Percentiles rank a stretch among this genome's conserved stretches.
Evolutionary conservation across 1,140 invertebrate species (phyloP).

Genomic region (Xylocopa sonorina): DNA sequence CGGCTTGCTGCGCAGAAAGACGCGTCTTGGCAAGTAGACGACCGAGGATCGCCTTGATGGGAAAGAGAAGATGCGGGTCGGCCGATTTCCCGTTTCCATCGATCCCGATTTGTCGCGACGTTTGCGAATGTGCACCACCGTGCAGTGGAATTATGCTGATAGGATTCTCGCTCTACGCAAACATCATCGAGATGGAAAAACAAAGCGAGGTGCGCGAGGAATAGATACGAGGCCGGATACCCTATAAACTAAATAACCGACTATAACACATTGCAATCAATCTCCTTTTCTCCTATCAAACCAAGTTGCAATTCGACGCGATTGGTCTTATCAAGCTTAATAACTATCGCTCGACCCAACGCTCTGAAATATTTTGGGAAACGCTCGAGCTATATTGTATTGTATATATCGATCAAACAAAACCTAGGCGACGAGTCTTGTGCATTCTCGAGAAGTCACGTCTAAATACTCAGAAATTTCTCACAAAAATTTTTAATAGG

Average conservation of each 20-base stretch:
- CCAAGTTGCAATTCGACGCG: no score
- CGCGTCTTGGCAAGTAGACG: constrained; percentile 52
- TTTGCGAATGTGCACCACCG: constrained; percentile 45
- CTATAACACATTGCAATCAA: neutral
- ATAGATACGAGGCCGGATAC: constrained; percentile 59
- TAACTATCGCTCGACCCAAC: no score
- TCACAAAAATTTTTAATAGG: constrained; percentile 20
- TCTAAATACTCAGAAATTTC: neutral
- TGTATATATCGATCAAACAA: constrained; percentile 42
- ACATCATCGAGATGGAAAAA: constrained; percentile 56
- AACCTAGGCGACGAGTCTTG: neutral
- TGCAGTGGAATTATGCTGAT: constrained; percentile 59
- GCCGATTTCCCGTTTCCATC: constrained; percentile 55
- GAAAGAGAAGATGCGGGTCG: constrained; percentile 43
- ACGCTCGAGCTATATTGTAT: no score
- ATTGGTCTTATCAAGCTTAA: no score
- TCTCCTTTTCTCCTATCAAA: no score
- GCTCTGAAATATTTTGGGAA: no score
- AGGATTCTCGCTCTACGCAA: constrained; percentile 53
- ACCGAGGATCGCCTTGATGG: constrained; percentile 45
- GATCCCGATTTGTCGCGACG: constrained; percentile 55
- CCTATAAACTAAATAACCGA: constrained; percentile 47
- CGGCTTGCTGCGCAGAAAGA: constrained; percentile 52
- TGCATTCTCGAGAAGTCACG: neutral
- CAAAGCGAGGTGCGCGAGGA: constrained; percentile 44